These are phyloP conservation scores for Theretra japonica DNA, from an alignment of 2,888 invertebrate genomes.

Conservation along the genomic window DNA sequence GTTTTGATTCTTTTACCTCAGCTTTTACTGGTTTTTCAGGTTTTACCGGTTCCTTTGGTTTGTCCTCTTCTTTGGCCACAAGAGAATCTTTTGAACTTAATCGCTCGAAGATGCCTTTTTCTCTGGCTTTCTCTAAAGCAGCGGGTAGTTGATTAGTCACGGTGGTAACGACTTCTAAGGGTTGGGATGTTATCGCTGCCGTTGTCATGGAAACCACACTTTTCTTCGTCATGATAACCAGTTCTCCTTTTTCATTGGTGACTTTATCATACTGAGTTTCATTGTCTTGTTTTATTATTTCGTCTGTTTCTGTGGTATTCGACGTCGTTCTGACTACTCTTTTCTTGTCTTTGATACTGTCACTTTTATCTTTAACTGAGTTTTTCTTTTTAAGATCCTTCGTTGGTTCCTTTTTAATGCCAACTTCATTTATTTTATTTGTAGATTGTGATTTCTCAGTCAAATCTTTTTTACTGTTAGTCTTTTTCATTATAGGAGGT, in stretches of 20 bases:
- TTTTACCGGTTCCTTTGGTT: slow-evolving; percentile 44
- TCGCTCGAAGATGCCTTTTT: slow-evolving; percentile 78
- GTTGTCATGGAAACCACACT: slow-evolving; percentile 85
- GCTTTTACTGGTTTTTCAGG: slow-evolving; percentile 44
- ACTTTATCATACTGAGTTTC: slow-evolving; percentile 80
- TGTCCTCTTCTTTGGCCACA: slow-evolving; percentile 64
- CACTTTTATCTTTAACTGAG: slow-evolving; percentile 44
- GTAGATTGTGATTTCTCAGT: slow-evolving; percentile 64
- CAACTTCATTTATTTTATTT: slow-evolving; percentile 65
- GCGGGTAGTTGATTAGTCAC: slow-evolving; percentile 82
- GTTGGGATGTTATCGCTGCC: slow-evolving; percentile 84
- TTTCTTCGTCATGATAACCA: slow-evolving; percentile 78
- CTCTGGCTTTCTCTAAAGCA: slow-evolving; percentile 79
- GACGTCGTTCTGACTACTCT: slow-evolving; percentile 50
- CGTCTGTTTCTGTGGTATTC: slow-evolving; percentile 57
- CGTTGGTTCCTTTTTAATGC: slow-evolving; percentile 51
- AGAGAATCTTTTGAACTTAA: slow-evolving; percentile 78
- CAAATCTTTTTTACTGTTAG: slow-evolving; percentile 66
- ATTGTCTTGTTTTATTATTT: slow-evolving; percentile 70
- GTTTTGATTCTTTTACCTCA: slow-evolving; percentile 47
- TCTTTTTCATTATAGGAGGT: slow-evolving; percentile 67
- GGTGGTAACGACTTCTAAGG: slow-evolving; percentile 81
- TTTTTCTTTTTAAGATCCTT: slow-evolving; percentile 50
- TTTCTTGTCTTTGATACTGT: slow-evolving; percentile 40
- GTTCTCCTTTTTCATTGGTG: slow-evolving; percentile 71